Base-by-base conservation (phyloP, 2,888 invertebrate species). In the Eristalis intricaria region DNA sequence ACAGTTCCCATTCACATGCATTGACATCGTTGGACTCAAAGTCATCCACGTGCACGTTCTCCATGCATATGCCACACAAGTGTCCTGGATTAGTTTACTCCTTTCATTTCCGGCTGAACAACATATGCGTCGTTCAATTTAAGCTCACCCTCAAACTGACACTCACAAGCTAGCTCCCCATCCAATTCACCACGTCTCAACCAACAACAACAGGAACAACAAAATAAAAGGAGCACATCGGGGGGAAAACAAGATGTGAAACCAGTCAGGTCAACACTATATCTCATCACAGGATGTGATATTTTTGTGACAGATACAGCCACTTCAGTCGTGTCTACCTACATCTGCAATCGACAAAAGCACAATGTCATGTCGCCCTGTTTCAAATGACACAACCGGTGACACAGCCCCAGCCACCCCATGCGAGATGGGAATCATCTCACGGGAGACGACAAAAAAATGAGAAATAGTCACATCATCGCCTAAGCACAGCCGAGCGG, bases 301-400 rank as follows among this genome's bases (percentile, higher is more conserved):
- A 74, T 75, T 82, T 82, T 70, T 78, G 60, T 78, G 82, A 65
- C 50, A 74, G 68, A 86, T 78, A 78, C 64, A 77, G 64, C 70
- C 69, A 82, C 82, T 86, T 61, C 74, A 70, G 63, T 69, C 65
- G 32, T 76, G 38, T 71, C 11, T 73, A 66, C 80, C 73, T 74
- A 60, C 38, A 63, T 84, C 73, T 74, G 60, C 38, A 63, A 86
- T 86, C 78, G 82, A 75, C 74, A 86, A 77, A 74, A 78, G 73
- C 82, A 82, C 69, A 78, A 86, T 73, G 82, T 78, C 86, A 78
- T 86, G 86, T 82, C 70, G 63, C 32, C 78, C 60, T 78, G 40
- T 7, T 78, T 69, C 69, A 56, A 65, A 74, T 65, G 74, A 38
- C 69, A 70, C 64, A 50, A 85, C 66, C 38, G 40, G 56, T 56